Base-by-base conservation (phyloP, 2,113 vertebrate species). In the Saguinus imperator region DNA sequence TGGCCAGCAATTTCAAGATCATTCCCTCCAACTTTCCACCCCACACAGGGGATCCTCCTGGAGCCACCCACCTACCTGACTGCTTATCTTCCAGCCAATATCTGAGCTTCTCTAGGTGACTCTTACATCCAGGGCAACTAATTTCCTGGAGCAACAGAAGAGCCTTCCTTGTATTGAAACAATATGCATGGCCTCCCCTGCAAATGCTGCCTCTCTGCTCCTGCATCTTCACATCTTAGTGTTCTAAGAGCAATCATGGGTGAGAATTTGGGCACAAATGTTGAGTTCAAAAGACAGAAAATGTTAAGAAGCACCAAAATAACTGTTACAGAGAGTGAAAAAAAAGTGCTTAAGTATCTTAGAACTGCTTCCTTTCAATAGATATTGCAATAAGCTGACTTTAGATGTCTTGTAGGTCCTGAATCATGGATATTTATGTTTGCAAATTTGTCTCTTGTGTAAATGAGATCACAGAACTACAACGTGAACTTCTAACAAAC, bases 321-420 rank as follows among this genome's bases (percentile, higher is more conserved):
- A 64, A 21, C 1, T 20, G 25, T 89, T 25, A 21, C 7, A 32
- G 37, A 32, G 27, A 32, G 27, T 68, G 27, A 32, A 27, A 52
- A 61, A 43, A 43, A 75, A 89, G 37, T 18, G 0, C 57, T 9
- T 2, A 4, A 21, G 4, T 6, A 13, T 14, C 17, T 23, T 25
- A 0, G 0, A 5, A 8, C 55, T 5, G 12, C 25, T 40, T 18
- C 75, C 13, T 48, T 32, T 77, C 17, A 11, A 0, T 1, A n/a
- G 48, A 6, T n/a, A 4, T 2, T 13, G 5, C 18, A 52, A 13
- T 52, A 5, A 50, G 52, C 25, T 35, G 50, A 48, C 35, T 37
- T 8, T 0, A 0, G 35, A 6, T 86, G 77, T 8, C 9, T 40
- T 6, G 1, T 13, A 40, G 6, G 13, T 43, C 79, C 87, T 50